phyloP scores from a whole-genome alignment of 2,888 invertebrate genomes.

The Synergus itoensis region DNA sequence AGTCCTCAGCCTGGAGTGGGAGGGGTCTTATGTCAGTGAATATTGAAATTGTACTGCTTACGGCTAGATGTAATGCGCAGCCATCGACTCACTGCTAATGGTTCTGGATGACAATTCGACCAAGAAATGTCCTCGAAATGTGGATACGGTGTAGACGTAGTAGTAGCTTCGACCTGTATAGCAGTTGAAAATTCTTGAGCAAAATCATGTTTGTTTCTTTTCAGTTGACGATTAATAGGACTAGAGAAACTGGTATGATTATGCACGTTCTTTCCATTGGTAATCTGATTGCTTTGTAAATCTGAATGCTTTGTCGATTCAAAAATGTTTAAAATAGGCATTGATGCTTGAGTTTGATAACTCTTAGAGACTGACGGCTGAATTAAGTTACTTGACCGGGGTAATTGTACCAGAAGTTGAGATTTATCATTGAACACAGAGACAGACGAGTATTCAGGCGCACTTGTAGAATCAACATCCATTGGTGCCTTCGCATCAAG shows the following conservation, averaged over 20 bases:
- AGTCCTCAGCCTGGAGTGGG: conserved; percentile 77
- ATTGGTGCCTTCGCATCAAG: conserved; percentile 68
- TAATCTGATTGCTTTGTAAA: conserved; percentile 53
- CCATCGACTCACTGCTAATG: conserved; percentile 76
- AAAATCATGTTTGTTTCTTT: conserved; percentile 69
- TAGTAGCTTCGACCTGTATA: conserved; percentile 74
- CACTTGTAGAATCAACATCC: conserved; percentile 67
- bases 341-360: conserved; percentile 63
- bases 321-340: conserved; percentile 68
- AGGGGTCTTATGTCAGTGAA: conserved; percentile 77
- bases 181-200: conserved; percentile 67
- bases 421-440: conserved; percentile 67
- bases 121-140: conserved; percentile 74
- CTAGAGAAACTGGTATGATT: conserved; percentile 61
- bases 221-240: conserved; percentile 57
- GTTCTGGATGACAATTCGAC: conserved; percentile 77
- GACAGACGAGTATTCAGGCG: conserved; percentile 69
- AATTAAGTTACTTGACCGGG: conserved; percentile 62
- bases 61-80: conserved; percentile 75
- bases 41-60: conserved; percentile 77
- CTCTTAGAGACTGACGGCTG: conserved; percentile 65
- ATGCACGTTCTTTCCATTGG: conserved; percentile 71
- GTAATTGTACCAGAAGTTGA: conserved; percentile 69
- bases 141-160: conserved; percentile 71
- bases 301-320: conserved; percentile 67